Conservation (phyloP, 2,888 invertebrate species). For the Psococerastis gibbosa region DNA sequence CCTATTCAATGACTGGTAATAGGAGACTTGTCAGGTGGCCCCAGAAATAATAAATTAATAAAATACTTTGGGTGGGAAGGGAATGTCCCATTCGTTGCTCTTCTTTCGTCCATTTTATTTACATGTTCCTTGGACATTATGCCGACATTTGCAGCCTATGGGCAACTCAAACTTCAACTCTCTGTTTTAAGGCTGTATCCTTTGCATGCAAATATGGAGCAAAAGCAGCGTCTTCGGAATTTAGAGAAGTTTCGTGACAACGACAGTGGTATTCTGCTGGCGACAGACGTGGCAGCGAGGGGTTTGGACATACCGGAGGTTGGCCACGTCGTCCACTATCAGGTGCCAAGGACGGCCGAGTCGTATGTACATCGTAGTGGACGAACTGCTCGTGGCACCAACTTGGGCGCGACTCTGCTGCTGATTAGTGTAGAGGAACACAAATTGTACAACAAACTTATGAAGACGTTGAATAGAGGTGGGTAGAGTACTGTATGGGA, state of each 20-base stretch:
- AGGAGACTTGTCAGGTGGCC: no score
- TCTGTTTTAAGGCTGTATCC: slow-evolving; percentile 50
- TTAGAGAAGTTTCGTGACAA: slow-evolving; percentile 68
- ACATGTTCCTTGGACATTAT: no score
- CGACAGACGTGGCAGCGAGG: slow-evolving; percentile 89
- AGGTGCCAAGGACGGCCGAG: slow-evolving; percentile 88
- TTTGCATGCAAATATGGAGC: slow-evolving; percentile 80
- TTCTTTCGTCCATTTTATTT: no score
- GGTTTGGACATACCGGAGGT: slow-evolving; percentile 89
- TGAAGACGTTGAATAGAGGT: slow-evolving; percentile 72
- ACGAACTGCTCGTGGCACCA: slow-evolving; percentile 77
- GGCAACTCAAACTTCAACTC: slow-evolving; percentile 38
- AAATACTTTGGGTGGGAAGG: no score
- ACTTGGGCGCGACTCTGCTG: slow-evolving; percentile 78
- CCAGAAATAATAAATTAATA: no score
- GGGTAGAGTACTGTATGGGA: no score
- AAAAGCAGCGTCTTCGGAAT: slow-evolving; percentile 82
- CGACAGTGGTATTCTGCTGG: slow-evolving; percentile 55
- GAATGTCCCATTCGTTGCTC: no score
- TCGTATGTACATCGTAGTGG: slow-evolving; percentile 95
- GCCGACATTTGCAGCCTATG: slow-evolving; percentile 21
- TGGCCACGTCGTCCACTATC: slow-evolving; percentile 92
- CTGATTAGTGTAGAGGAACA: slow-evolving; percentile 80
- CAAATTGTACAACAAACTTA: slow-evolving; percentile 56
- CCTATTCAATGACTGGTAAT: no score